Percentiles rank a stretch among this genome's conserved stretches.
Evolutionary conservation across 2,888 invertebrate species (phyloP).

Genomic region (Cyrtodaria siliqua): DNA sequence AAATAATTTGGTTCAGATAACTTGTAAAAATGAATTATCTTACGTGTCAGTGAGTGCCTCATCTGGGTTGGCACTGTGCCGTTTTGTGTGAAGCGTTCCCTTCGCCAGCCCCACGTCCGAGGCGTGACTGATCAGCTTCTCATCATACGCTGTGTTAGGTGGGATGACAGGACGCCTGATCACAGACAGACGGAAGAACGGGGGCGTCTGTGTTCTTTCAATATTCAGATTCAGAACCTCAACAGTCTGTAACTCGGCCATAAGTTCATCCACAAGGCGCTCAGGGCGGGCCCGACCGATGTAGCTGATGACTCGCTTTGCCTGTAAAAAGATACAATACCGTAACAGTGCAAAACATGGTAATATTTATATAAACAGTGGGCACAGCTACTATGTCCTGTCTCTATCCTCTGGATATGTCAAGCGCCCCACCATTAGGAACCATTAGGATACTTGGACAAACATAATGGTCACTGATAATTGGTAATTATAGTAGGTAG

Average conservation of each 20-base stretch:
- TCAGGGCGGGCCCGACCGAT: conserved; percentile 96
- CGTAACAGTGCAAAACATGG: too few relatives aligned
- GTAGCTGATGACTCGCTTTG: conserved; percentile 97
- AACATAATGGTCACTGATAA: too few relatives aligned
- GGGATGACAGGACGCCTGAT: conserved; percentile 79
- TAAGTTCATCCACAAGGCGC: conserved; percentile 97
- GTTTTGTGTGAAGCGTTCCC: conserved; percentile 98
- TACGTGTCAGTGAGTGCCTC: conserved; percentile 80
- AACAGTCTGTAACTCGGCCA: conserved; percentile 98
- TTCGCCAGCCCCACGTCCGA: conserved; percentile 91
- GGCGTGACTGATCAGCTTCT: conserved; percentile 86
- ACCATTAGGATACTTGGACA: too few relatives aligned
- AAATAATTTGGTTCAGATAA: too few relatives aligned
- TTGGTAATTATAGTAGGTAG: too few relatives aligned
- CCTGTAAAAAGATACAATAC: conserved; percentile 89
- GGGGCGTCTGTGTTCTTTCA: conserved; percentile 98
- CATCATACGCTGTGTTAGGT: conserved; percentile 84
- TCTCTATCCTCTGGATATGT: too few relatives aligned
- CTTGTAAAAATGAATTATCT: conserved; percentile 1
- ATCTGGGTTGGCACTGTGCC: conserved; percentile 88
- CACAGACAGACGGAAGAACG: conserved; percentile 96
- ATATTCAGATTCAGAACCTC: conserved; percentile 98
- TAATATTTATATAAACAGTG: too few relatives aligned
- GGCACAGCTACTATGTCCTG: too few relatives aligned
- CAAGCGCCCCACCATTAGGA: too few relatives aligned